Evolutionary conservation across 2,888 invertebrate genomes (phyloP), one percentile per base, ranked within the genome.

Genomic region (Tridacna crocea): DNA sequence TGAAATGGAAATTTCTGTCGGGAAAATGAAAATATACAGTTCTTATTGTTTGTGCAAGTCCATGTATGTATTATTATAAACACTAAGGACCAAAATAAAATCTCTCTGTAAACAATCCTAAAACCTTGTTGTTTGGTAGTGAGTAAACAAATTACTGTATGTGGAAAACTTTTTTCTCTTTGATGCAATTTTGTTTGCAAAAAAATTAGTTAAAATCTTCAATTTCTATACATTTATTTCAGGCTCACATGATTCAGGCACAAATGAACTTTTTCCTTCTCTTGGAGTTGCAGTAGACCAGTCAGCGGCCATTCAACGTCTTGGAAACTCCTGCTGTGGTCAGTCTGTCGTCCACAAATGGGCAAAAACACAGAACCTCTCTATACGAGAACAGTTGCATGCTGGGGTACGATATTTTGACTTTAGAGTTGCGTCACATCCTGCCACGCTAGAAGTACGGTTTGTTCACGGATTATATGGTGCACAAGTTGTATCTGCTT

Each of bases 211-310:
- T 36, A 4, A 4, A 36, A 36, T 36, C 8, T 36, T 36, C 36
- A 36, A 8, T 36, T 36, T 8, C 36, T 4, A 36, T 36, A 36
- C 36, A 36, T 36, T 36, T 36, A n/a, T 66, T 70, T 77, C 92
- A 98, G 98, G 98, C 87, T 97, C 97, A 75, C 98, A 98, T 94
- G 97, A 98, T 93, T 97, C 97, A 76, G 97, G 97, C 96, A 97
- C 97, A 11, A 97, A 96, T 93, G 96, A 96, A 36, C 96, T 98
- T 82, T 96, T 96, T 63, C 95, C 95, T 47, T 95, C 95, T 77
- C 96, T 96, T 75, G 95, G 95, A 19, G 94, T 97, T n/a, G 96
- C 97, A 0, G 97, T 97, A 0, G 98, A 98, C 93, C 96, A 97
- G 8, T 96, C 97, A 66, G 94, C 95, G 0, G 93, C 96, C 70